These are phyloP conservation scores for Todus mexicanus DNA, from an alignment of 2,797 vertebrate genomes.

Conservation along the genomic window DNA sequence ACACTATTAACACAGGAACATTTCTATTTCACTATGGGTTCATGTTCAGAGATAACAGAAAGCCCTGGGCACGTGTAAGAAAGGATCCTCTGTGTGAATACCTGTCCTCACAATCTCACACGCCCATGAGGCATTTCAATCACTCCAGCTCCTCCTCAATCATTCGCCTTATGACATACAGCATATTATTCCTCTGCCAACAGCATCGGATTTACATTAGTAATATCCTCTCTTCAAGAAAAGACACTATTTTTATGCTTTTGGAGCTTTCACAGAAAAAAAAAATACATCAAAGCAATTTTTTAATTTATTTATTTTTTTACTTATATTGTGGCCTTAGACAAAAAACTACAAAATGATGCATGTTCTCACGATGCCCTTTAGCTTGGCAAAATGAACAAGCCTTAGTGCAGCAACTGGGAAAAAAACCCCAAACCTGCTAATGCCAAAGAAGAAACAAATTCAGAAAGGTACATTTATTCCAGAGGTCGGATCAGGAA, in stretches of 20 bases:
- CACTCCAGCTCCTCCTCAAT: neutral
- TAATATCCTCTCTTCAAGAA: constrained; percentile 15
- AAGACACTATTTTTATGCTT: neutral
- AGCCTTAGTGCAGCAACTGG: neutral
- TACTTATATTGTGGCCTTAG: neutral
- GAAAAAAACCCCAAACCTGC: neutral
- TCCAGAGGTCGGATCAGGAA: neutral
- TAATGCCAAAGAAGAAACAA: neutral
- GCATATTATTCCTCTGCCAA: neutral
- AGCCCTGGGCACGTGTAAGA: constrained; percentile 25
- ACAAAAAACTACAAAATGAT: neutral
- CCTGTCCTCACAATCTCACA: neutral
- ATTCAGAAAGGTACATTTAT: neutral
- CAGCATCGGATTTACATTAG: constrained; percentile 19
- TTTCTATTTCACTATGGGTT: constrained; percentile 20
- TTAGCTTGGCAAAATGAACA: constrained; percentile 3
- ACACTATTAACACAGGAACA: constrained; percentile 24
- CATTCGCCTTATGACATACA: neutral
- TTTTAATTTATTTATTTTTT: neutral
- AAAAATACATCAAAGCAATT: neutral
- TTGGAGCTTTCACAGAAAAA: neutral
- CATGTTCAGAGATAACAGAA: constrained; percentile 46
- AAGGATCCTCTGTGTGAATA: constrained; percentile 20
- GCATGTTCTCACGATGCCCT: neutral
- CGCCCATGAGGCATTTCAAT: neutral